Evolutionary conservation across 2,888 invertebrate species (phyloP), one percentile per base, ranked within the genome.

Genomic region (Meiosimyza decipiens): DNA sequence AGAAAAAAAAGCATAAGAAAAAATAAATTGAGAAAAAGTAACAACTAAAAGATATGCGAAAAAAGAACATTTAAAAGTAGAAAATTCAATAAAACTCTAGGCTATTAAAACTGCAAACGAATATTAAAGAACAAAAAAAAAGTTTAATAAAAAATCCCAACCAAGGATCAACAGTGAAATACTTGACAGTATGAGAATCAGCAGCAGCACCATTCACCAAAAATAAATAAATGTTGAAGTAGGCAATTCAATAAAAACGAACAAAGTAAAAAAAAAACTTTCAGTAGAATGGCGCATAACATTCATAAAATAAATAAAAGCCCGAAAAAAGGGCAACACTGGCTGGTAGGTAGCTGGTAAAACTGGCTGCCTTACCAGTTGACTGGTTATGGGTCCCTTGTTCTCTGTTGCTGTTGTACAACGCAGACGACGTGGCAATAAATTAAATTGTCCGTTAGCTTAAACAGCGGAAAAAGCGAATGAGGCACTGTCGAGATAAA

Each of bases 391-490:
- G 13, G 33, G 40, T 40, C 40, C 40, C 40, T 40, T 40, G 40
- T 40, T 40, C 40, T 40, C 9, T 40, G 40, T 40, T 40, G 12
- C 59, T 33, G 9, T 40, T 40, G 9, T 7, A 40, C 40, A 71
- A 28, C 59, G 55, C 15, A 52, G 33, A 22, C 64, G 3, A 6
- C 9, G 40, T n/a, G 16, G 55, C 50, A 55, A 83, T 77, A 80
- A 81, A 83, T 82, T 83, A 82, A 81, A 82, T 83, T 82, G 82
- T 83, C 77, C 81, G 82, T 77, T 79, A 79, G 80, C 78, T 83
- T 83, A 77, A 78, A 79, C 67, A 74, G 76, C 81, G 81, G 78
- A 81, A 82, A 76, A 78, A 71, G 77, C 40, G 40, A 9, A 40
- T 40, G 40, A 40, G 40, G 76, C 76, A 11, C 15, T 54, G 13